A percentile compares a stretch with the other conserved stretches of the same genome.
Conservation (phyloP, 2,888 invertebrate genomes). For the Drosophila aldrichi region DNA sequence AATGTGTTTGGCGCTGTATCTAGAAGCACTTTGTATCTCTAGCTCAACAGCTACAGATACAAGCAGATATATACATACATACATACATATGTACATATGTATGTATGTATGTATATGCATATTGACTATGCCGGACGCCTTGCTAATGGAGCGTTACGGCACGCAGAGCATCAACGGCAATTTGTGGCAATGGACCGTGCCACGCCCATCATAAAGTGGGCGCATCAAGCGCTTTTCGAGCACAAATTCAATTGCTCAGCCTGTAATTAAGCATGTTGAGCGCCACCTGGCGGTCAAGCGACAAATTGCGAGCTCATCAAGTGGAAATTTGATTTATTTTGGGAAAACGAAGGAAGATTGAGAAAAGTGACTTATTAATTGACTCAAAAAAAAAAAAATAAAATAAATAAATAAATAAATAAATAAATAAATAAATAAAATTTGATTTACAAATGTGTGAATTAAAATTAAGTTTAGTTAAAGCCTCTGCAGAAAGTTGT, state of each 20-base stretch:
- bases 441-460: no score
- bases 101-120: background rate
- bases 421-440: no score
- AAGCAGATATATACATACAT: background rate
- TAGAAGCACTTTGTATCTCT: constrained; percentile 37
- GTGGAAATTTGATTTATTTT: background rate
- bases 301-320: background rate
- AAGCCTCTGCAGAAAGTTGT: no score
- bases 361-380: background rate
- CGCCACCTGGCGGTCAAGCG: constrained; percentile 28
- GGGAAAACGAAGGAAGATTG: background rate
- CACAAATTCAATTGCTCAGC: constrained; percentile 36
- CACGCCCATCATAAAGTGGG: background rate
- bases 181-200: constrained; percentile 1
- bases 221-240: constrained; percentile 16
- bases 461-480: no score
- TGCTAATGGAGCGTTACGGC: constrained; percentile 19
- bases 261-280: constrained; percentile 32
- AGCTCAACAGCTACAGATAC: background rate
- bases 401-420: no score
- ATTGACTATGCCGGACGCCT: background rate
- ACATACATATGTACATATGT: background rate
- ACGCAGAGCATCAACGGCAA: constrained; percentile 16
- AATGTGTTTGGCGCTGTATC: constrained; percentile 42
- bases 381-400: no score